Evolutionary conservation across 1,140 invertebrate genomes (phyloP), one percentile per base, ranked within the genome.

Genomic region (Leptopilina boulardi): DNA sequence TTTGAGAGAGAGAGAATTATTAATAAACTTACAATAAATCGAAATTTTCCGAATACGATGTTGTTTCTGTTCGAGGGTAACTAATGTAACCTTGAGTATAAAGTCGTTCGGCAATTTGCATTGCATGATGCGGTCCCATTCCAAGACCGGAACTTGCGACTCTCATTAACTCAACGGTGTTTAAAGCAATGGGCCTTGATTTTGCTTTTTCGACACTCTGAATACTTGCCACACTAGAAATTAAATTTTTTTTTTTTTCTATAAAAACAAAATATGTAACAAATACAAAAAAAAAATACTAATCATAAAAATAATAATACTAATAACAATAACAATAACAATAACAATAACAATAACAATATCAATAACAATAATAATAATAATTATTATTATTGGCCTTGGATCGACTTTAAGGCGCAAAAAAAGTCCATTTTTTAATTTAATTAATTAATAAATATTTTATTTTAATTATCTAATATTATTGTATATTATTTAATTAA

Each of bases 11-110:
- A n/a, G n/a, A 6, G 5, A 38, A 38, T 6, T 38, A 9, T 38
- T 38, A 9, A 9, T 2, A 38, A 56, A 93, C 93, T 93, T 92
- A 97, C 96, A 93, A 91, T 70, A 99, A 92, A 92, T 99, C 98
- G 92, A 98, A 99, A 90, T 97, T 99, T 80, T 96, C 95, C 9
- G 98, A 95, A 92, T 99, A 99, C 51, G 96, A 95, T 3, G 98
- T 99, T 4, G 99, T 99, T 92, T 99, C 98, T 4, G 98, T 99
- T 83, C 98, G 92, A 2, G 98, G 98, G 92, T 99, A 99, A 86
- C 96, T 98, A 66, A 99, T 98, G 83, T 96, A 98, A 47, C 98
- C 98, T 89, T 98, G 96, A 1, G 95, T 98, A 87, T 99, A 99
- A 0, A 99, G 93, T 34, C 95, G 93, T 89, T 98, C 97, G 1